Base-by-base conservation (phyloP, 2,113 vertebrate species). In the Heterochromis multidens region DNA sequence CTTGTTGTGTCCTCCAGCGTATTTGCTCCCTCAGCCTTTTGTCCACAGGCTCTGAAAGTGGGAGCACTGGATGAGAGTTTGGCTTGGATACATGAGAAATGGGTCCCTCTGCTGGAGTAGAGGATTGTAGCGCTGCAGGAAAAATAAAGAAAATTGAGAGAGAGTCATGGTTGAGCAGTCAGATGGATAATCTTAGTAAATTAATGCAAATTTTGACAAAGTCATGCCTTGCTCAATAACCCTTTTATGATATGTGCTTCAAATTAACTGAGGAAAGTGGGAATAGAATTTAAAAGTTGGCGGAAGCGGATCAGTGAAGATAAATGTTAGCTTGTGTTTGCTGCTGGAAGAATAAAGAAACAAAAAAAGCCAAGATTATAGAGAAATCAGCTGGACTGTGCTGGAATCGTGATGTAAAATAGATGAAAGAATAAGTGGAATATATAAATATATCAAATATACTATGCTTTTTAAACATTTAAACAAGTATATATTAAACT, bases 21-120 rank as follows among this genome's bases (percentile, higher is more conserved):
- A 29, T 89, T 84, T 87, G 54, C 74, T 91, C 87, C 37, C 63
- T 56, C 62, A 27, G 74, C 35, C 59, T 63, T 80, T 61, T 77
- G 79, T 25, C 82, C 60, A 60, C 1, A 49, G 10, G 70, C 65
- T 80, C 37, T 74, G 57, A 62, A 17, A 65, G 46, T 6, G 21
- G 77, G 80, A 76, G 89, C 21, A 3, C 60, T 43, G 29, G 63
- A 31, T 25, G 23, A 35, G 74, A 70, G 65, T 52, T 16, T 79
- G 83, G 77, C 59, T 23, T 29, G 35, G 25, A 59, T 29, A 56
- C 1, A 7, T 56, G 62, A 59, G 82, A 76, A 72, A 83, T 59
- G 67, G 21, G 87, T 80, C 88, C 92, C 86, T 88, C 93, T 91
- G 52, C 82, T 93, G 90, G 91, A 86, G 83, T 2, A n/a, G 85